Evolutionary conservation across 2,797 vertebrate species (phyloP).

Genomic region (Emydoidea blandingii): DNA sequence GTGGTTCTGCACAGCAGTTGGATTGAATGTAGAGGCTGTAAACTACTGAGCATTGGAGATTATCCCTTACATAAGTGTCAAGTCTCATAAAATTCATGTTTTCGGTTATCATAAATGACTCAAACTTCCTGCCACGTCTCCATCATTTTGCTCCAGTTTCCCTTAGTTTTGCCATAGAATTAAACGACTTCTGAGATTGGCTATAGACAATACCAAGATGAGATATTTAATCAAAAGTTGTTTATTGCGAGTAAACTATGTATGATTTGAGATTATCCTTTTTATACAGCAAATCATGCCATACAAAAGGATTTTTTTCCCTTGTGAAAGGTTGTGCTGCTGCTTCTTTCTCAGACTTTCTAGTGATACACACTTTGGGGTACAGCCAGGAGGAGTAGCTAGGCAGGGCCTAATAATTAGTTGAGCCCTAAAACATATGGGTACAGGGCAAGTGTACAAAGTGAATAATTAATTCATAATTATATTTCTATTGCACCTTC

Average conservation of each 20-base stretch:
- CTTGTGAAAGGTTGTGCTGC: background rate
- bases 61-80: conserved; percentile 30
- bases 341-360: background rate
- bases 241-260: background rate
- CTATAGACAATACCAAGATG: background rate
- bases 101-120: conserved; percentile 45
- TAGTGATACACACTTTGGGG: background rate
- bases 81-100: conserved; percentile 37
- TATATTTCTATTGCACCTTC: rapidly evolving
- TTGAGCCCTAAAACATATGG: background rate
- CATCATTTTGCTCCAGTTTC: background rate
- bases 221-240: background rate
- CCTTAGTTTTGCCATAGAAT: background rate
- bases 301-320: background rate
- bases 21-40: conserved; percentile 23
- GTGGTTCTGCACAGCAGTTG: background rate
- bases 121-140: conserved; percentile 4
- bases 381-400: background rate
- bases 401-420: background rate
- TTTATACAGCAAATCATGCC: background rate
- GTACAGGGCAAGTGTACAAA: background rate
- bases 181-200: background rate
- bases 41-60: background rate
- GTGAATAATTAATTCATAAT: background rate
- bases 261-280: background rate